Evolutionary conservation across 2,797 vertebrate genomes (phyloP).

Genomic region (Novumbra hubbsi): DNA sequence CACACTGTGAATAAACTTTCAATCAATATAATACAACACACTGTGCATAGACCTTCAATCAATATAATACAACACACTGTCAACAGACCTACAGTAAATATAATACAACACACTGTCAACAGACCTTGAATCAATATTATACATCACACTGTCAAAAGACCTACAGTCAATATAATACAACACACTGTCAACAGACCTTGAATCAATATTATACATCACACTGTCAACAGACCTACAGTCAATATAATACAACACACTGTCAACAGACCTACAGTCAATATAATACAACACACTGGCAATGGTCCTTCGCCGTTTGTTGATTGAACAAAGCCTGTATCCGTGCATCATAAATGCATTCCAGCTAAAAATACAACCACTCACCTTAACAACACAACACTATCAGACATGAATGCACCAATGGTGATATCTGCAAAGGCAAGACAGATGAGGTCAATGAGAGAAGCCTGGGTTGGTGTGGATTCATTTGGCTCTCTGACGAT

Average conservation of each 20-base stretch:
- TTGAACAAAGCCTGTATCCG: background rate
- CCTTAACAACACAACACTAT: conserved; percentile 92
- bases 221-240: background rate
- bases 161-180: background rate
- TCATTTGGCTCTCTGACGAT: conserved; percentile 9
- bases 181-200: too few relatives aligned
- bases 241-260: background rate
- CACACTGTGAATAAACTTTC: too few relatives aligned
- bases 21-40: too few relatives aligned
- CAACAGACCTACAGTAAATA: background rate
- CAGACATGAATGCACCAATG: conserved; percentile 92
- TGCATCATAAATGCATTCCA: background rate
- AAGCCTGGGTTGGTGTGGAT: conserved; percentile 12
- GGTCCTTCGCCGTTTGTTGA: background rate
- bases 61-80: too few relatives aligned
- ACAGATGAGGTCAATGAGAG: conserved; percentile 14
- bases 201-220: background rate
- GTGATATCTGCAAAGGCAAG: conserved; percentile 87
- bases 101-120: background rate
- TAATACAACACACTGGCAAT: background rate
- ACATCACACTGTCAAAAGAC: background rate
- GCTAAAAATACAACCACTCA: conserved; percentile 61
- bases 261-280: background rate
- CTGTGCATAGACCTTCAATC: too few relatives aligned
- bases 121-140: background rate